phyloP scores from a whole-genome alignment of 2,888 invertebrate species.

The Netelia virgata region DNA sequence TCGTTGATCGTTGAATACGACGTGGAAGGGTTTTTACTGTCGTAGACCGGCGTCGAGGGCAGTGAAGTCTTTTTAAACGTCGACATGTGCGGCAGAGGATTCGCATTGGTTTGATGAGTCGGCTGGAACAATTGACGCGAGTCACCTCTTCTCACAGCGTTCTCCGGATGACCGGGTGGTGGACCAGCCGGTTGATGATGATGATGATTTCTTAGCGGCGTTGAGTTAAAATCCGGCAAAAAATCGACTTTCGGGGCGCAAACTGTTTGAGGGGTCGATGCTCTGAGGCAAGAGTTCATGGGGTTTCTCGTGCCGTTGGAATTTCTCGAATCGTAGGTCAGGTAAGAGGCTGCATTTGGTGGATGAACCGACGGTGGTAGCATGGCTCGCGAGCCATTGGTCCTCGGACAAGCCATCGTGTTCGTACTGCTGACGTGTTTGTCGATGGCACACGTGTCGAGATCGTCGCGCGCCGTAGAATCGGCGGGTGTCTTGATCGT shows the following conservation, averaged over 20 bases:
- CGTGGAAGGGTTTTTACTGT: slow-evolving; percentile 68
- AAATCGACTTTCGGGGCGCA: slow-evolving; percentile 92
- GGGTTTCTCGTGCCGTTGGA: slow-evolving; percentile 71
- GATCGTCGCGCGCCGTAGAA: slow-evolving; percentile 91
- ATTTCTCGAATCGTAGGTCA: slow-evolving; percentile 72
- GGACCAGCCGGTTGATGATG: slow-evolving; percentile 69
- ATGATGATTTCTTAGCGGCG: slow-evolving; percentile 77
- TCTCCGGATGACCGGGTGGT: slow-evolving; percentile 62
- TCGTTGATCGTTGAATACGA: slow-evolving; percentile 59
- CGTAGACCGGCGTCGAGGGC: slow-evolving; percentile 74
- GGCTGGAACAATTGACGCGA: slow-evolving; percentile 76
- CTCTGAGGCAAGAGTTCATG: slow-evolving; percentile 58
- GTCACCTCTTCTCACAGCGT: slow-evolving; percentile 71
- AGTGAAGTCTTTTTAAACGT: slow-evolving; percentile 81
- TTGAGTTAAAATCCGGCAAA: slow-evolving; percentile 89
- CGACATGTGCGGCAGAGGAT: slow-evolving; percentile 80
- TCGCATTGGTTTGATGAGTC: slow-evolving; percentile 71
- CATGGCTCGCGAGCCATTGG: slow-evolving; percentile 73
- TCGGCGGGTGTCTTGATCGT: slow-evolving; percentile 95
- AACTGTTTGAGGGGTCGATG: slow-evolving; percentile 80
- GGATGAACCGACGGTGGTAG: slow-evolving; percentile 77
- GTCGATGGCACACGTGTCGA: slow-evolving; percentile 83
- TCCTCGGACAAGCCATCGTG: slow-evolving; percentile 69
- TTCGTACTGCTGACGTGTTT: slow-evolving; percentile 77
- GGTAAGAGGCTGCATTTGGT: slow-evolving; percentile 75